Percentiles rank a stretch among this genome's conserved stretches.
These are phyloP conservation scores for Sphenodon punctatus DNA, from an alignment of 2,797 vertebrate genomes.

Conservation along the genomic window DNA sequence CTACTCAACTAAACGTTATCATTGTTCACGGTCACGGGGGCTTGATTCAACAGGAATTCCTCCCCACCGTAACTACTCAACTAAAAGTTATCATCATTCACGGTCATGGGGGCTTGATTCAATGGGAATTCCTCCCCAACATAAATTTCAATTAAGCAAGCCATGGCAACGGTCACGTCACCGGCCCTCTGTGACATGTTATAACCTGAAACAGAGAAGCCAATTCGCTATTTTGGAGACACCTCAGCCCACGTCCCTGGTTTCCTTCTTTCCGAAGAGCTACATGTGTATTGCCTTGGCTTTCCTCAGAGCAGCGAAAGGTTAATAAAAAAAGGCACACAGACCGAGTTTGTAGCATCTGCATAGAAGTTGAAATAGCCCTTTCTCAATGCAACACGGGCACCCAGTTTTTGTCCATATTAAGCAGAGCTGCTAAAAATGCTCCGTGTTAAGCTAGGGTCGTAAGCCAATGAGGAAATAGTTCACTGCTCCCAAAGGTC, in stretches of 20 bases:
- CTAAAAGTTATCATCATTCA: too few relatives aligned
- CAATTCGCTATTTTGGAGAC: not conserved
- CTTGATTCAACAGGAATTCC: too few relatives aligned
- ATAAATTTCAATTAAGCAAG: too few relatives aligned
- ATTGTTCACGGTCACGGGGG: too few relatives aligned
- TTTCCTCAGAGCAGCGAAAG: conserved; percentile 8
- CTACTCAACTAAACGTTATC: too few relatives aligned
- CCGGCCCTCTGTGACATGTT: too few relatives aligned
- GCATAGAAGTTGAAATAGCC: conserved; percentile 32
- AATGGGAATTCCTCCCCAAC: too few relatives aligned
- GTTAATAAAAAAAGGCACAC: not conserved
- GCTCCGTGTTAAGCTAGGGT: conserved; percentile 30
- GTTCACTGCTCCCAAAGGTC: conserved; percentile 57
- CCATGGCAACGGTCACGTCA: too few relatives aligned
- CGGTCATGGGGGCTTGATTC: too few relatives aligned
- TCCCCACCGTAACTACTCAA: too few relatives aligned
- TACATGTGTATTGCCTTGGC: not conserved
- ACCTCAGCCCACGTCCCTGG: not conserved
- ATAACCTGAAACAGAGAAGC: not conserved
- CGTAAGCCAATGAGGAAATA: conserved; percentile 39
- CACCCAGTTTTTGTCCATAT: not conserved
- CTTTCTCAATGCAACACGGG: conserved; percentile 16
- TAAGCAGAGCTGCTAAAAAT: conserved; percentile 47
- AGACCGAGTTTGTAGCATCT: conserved; percentile 25
- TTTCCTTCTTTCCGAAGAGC: conserved; percentile 10